phyloP scores from a whole-genome alignment of 2,113 vertebrate genomes.

The Hyla sarda region DNA sequence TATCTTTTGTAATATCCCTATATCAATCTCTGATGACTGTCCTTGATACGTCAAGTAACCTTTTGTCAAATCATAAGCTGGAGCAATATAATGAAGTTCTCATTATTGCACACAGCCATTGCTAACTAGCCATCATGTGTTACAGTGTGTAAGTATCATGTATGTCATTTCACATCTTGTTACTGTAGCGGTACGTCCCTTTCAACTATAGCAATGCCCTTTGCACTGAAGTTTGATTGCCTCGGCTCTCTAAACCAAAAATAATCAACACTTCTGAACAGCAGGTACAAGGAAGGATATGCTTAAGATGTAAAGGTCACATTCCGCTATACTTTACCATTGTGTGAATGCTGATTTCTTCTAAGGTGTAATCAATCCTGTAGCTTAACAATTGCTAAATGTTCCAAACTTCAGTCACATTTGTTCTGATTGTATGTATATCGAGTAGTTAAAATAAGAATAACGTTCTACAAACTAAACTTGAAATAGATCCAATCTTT shows the following conservation, averaged over 20 bases:
- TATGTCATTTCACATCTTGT: constrained; percentile 5
- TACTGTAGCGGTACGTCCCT: neutral
- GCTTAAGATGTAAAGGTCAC: constrained; percentile 23
- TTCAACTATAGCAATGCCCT: neutral
- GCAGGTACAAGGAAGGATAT: constrained; percentile 21
- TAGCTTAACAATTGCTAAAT: constrained; percentile 20
- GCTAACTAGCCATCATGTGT: neutral
- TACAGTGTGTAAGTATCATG: neutral
- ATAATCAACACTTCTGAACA: constrained; percentile 26
- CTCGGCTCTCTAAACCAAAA: neutral
- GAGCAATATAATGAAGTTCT: neutral
- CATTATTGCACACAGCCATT: neutral
- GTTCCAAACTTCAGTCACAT: neutral
- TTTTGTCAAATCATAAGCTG: neutral
- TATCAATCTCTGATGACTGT: neutral
- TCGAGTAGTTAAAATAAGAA: neutral
- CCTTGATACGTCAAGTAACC: neutral
- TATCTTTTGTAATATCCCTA: neutral
- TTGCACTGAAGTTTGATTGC: neutral
- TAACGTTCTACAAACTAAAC: neutral
- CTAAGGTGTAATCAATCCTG: constrained; percentile 1
- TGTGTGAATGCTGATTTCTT: constrained; percentile 27
- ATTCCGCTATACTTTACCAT: constrained; percentile 6
- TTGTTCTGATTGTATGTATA: neutral
- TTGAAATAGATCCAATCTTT: neutral